Percentiles rank a stretch among this genome's conserved stretches.
Evolutionary conservation across 2,797 vertebrate species (phyloP).

Genomic region (Hybognathus amarus): DNA sequence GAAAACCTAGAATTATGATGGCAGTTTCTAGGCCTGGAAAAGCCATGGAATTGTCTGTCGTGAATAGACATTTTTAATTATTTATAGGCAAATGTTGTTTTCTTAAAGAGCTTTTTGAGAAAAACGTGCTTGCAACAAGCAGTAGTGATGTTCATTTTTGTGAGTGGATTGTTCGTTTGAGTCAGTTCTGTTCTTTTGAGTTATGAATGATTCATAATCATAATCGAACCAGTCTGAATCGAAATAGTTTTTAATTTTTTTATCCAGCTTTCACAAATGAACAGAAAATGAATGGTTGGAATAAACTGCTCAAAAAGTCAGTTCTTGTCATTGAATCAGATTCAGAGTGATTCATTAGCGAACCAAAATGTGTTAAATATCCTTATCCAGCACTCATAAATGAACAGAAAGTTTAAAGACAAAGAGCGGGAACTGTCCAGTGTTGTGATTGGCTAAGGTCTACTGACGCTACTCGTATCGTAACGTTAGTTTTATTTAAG

Average conservation of each 20-base stretch:
- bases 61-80: not conserved
- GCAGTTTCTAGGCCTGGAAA: not conserved
- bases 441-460: not conserved
- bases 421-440: not conserved
- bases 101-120: not conserved
- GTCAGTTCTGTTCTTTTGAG: not conserved
- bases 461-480: not conserved
- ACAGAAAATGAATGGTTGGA: not conserved
- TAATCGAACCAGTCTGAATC: not conserved
- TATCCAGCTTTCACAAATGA: not conserved
- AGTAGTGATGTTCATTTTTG: not conserved
- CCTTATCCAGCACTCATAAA: not conserved
- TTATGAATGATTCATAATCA: not conserved
- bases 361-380: not conserved
- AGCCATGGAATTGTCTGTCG: not conserved
- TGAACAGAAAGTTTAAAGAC: not conserved
- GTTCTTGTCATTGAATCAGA: no score
- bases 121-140: not conserved
- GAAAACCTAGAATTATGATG: slow-evolving; percentile 14
- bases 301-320: not conserved
- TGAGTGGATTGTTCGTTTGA: not conserved
- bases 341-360: not conserved
- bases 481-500: not conserved
- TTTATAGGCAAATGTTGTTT: not conserved
- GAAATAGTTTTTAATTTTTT: not conserved